phyloP scores from a whole-genome alignment of 2,797 vertebrate genomes.

The Sebastes minor region DNA sequence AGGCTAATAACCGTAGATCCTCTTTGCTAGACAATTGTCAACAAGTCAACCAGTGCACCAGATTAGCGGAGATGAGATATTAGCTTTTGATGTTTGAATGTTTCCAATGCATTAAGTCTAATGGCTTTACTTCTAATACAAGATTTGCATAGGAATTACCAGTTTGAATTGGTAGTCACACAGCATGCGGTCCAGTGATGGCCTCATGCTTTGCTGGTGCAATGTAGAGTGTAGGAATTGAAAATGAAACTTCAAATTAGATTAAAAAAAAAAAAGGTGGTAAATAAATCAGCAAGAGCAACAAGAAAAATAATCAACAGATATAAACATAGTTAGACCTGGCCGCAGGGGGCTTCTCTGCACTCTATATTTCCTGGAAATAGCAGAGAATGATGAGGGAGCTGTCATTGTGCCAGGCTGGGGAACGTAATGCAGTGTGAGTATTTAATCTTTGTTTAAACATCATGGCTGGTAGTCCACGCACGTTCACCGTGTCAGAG shows the following conservation, averaged over 20 bases:
- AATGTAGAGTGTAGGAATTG: slow-evolving; percentile 18
- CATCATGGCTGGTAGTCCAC: slow-evolving; percentile 56
- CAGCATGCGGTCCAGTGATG: slow-evolving; percentile 51
- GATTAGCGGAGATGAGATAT: slow-evolving; percentile 49
- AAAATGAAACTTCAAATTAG: slow-evolving; percentile 38
- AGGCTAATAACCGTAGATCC: slow-evolving; percentile 30
- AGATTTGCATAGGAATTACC: slow-evolving; percentile 63
- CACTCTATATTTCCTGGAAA: slow-evolving; percentile 46
- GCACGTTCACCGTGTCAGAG: slow-evolving; percentile 64
- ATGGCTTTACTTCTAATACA: slow-evolving; percentile 54
- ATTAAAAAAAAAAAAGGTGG: slow-evolving; percentile 13
- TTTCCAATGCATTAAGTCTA: slow-evolving; percentile 58
- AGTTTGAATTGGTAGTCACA: slow-evolving; percentile 28
- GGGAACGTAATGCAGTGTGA: slow-evolving; percentile 49
- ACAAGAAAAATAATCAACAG: slow-evolving; percentile 26
- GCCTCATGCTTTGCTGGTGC: slow-evolving; percentile 30
- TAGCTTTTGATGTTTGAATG: slow-evolving; percentile 47
- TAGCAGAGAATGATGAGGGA: slow-evolving; percentile 49
- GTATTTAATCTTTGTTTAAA: slow-evolving; percentile 75
- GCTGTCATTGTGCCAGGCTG: slow-evolving; percentile 47
- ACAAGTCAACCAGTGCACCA: slow-evolving; percentile 50
- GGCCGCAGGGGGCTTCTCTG: slow-evolving; percentile 32
- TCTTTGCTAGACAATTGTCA: slow-evolving; percentile 47
- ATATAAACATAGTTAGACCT: slow-evolving; percentile 57
- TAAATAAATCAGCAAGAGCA: slow-evolving; percentile 53